A percentile compares a stretch with the other conserved stretches of the same genome.
phyloP scores from a whole-genome alignment of 2,888 invertebrate species.

The Heliconius ethilla region DNA sequence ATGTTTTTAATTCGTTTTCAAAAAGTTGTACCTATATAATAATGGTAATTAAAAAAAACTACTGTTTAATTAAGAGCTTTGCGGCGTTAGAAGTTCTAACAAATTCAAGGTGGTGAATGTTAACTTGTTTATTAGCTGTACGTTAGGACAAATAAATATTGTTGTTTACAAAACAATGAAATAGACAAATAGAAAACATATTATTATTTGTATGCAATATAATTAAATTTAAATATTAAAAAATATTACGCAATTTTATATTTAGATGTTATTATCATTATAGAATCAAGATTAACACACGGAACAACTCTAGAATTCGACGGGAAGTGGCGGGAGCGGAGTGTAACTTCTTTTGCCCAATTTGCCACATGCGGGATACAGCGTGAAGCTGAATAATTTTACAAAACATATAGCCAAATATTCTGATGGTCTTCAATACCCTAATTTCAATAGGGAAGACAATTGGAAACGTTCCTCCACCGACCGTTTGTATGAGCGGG shows the following conservation, averaged over 20 bases:
- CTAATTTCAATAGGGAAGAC: too few species aligned
- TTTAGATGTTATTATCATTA: not conserved
- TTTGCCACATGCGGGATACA: too few species aligned
- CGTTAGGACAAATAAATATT: not conserved
- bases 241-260: not conserved
- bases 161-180: slow-evolving; percentile 14
- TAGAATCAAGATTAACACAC: too few species aligned
- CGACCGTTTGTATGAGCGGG: too few species aligned
- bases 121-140: not conserved
- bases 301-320: too few species aligned
- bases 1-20: not conserved
- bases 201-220: not conserved
- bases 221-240: not conserved
- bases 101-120: not conserved
- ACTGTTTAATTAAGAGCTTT: not conserved
- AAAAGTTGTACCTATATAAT: not conserved
- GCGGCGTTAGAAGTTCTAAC: not conserved
- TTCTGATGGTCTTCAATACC: too few species aligned
- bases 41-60: not conserved
- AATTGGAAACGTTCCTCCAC: too few species aligned
- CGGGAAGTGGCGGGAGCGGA: too few species aligned
- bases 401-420: too few species aligned
- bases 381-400: too few species aligned
- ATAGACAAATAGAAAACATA: not conserved
- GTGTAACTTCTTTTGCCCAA: too few species aligned